Base-by-base conservation (phyloP, 2,888 invertebrate species). In the Stenodera caucasica region DNA sequence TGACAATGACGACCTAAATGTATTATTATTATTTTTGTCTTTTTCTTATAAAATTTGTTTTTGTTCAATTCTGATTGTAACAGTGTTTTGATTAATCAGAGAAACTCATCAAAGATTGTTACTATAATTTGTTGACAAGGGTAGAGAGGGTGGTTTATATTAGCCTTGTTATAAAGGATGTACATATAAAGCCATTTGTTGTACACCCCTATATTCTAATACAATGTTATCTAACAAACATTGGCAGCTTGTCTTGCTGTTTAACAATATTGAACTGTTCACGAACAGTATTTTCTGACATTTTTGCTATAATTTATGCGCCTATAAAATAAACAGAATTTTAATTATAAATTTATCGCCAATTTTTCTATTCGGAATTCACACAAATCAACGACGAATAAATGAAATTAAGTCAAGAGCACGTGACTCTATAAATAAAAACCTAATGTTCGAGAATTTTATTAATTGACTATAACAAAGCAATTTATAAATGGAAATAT, bases 1-100 rank as follows among this genome's bases (percentile, higher is more conserved):
- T 62, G 49, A 57, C 57, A 15, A 29, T 40, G 26, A 53, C 33
- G 53, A 53, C 35, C 29, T n/a, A 51, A 2, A 14, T 51, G 11
- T 18, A 18, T 26, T 11, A 7, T 32, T 32, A 3, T n/a, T 33
- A 21, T 45, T 18, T 45, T 37, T 37, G 6, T 37, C 14, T 15
- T n/a, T 2, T 37, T 15, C 8, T 37, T 14, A 15, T 14, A 35
- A 14, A 35, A 35, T 37, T 37, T 15, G 6, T 33, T 7, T 33
- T 33, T 2, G 26, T 4, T 26, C 26, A 30, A 30, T 30, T 30
- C 8, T 26, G 7, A 30, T 30, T 8, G 6, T 9, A 30, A 7
- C 1, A 30, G 1, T 30, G 1, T 6, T 30, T 30, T 8, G 9
- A 30, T 30, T 30, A 6, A 30, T 6, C 30, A 30, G 9, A 33